phyloP scores from a whole-genome alignment of 1,140 invertebrate genomes.

The Drosophila athabasca region DNA sequence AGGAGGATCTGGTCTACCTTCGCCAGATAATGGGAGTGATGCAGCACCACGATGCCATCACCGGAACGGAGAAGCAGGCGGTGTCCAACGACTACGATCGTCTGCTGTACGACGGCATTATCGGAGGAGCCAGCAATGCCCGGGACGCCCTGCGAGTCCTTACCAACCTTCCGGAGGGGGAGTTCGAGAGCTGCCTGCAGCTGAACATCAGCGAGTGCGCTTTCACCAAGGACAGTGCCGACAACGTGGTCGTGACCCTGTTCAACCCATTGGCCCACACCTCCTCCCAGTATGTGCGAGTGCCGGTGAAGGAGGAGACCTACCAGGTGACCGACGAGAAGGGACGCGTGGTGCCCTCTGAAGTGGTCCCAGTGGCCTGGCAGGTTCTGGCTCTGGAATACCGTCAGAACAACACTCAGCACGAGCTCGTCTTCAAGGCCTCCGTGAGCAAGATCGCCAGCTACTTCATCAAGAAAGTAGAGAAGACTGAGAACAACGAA shows the following conservation, averaged over 20 bases:
- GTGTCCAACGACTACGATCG: slow-evolving; percentile 93
- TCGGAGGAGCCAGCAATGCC: slow-evolving; percentile 41
- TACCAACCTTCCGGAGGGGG: slow-evolving; percentile 84
- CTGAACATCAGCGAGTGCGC: slow-evolving; percentile 88
- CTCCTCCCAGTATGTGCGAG: slow-evolving; percentile 87
- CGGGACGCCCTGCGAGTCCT: slow-evolving; percentile 61
- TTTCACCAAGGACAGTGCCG: slow-evolving; percentile 82
- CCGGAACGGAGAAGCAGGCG: slow-evolving; percentile 95
- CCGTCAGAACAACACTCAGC: slow-evolving; percentile 85
- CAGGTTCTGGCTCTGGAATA: slow-evolving; percentile 87
- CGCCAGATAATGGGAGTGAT: slow-evolving; percentile 90
- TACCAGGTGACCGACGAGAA: slow-evolving; percentile 88
- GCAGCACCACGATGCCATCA: slow-evolving; percentile 96
- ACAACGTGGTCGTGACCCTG: slow-evolving; percentile 87
- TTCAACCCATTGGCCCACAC: slow-evolving; percentile 92
- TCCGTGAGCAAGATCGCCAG: slow-evolving; percentile 63
- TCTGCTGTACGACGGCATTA: slow-evolving; percentile 59
- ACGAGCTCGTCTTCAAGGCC: slow-evolving; percentile 89
- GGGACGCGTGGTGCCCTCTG: slow-evolving; percentile 76
- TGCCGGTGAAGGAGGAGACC: slow-evolving; percentile 87
- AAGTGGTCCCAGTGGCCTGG: slow-evolving; percentile 87
- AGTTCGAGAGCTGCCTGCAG: slow-evolving; percentile 86
- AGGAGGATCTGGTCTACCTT: slow-evolving; percentile 77
- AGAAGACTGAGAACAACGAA: background rate
- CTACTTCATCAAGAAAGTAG: slow-evolving; percentile 53